Conservation (phyloP, 2,888 invertebrate species). For the Mantis religiosa region DNA sequence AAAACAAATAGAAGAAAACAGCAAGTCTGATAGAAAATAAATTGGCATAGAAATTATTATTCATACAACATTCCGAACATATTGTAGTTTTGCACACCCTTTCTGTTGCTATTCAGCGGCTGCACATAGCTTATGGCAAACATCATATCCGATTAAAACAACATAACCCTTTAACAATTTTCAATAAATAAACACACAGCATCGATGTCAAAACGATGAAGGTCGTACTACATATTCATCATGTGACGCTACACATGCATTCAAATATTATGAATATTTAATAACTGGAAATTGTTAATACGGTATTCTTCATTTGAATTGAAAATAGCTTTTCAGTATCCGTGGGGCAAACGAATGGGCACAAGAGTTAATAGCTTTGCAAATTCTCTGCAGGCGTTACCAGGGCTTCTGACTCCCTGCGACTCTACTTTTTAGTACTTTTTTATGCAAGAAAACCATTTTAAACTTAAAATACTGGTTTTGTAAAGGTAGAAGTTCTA, state of each 20-base stretch:
- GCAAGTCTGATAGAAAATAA: too few species aligned
- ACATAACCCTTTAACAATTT: background rate
- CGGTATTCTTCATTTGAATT: background rate
- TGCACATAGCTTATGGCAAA: background rate
- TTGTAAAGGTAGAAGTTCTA: too few species aligned
- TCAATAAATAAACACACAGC: background rate
- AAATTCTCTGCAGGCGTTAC: background rate
- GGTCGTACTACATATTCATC: background rate
- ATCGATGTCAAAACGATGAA: background rate
- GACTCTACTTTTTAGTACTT: too few species aligned
- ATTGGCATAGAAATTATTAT: too few species aligned
- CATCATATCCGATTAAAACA: background rate
- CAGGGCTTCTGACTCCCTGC: background rate
- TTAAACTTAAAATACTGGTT: too few species aligned
- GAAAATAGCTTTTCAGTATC: background rate
- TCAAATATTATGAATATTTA: background rate
- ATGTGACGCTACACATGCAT: background rate
- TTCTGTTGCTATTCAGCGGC: too few species aligned
- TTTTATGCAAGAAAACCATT: too few species aligned
- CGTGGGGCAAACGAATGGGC: background rate
- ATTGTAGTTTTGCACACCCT: too few species aligned
- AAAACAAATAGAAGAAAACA: too few species aligned
- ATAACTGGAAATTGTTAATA: background rate
- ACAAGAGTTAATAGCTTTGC: background rate
- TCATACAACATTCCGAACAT: too few species aligned